These are phyloP conservation scores for Anadara kagoshimensis DNA, from an alignment of 1,140 invertebrate species.

Conservation along the genomic window DNA sequence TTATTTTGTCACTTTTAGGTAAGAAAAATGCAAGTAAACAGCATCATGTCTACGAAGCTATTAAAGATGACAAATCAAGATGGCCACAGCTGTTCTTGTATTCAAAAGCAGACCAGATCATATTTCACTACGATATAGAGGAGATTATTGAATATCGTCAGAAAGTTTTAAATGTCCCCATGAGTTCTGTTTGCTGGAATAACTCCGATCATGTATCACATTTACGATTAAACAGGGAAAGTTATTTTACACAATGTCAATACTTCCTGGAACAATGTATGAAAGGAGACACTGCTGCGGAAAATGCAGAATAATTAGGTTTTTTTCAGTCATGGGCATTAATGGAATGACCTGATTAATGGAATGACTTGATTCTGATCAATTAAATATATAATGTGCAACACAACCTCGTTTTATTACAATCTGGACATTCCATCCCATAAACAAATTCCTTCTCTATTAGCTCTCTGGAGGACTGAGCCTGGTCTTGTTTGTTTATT, in stretches of 20 bases:
- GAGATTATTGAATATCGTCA: slow-evolving; percentile 73
- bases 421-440: no score
- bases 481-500: no score
- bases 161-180: slow-evolving; percentile 77
- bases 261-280: slow-evolving; percentile 29
- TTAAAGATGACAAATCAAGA: slow-evolving; percentile 74
- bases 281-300: no score
- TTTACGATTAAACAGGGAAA: slow-evolving; percentile 76
- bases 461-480: no score
- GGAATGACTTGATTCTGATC: no score
- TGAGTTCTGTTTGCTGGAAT: slow-evolving; percentile 79
- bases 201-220: slow-evolving; percentile 84
- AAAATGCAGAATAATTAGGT: no score
- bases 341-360: no score
- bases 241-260: slow-evolving; percentile 71
- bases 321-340: no score
- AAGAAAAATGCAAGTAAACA: slow-evolving; percentile 29
- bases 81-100: slow-evolving; percentile 86
- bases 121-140: slow-evolving; percentile 74
- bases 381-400: no score
- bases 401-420: no score
- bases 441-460: no score
- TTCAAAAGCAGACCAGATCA: slow-evolving; percentile 81
- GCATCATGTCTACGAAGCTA: slow-evolving; percentile 49
- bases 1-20: slow-evolving; percentile 26